These are phyloP conservation scores for Pseudochirops cupreus DNA, from an alignment of 2,797 vertebrate species.

Conservation along the genomic window DNA sequence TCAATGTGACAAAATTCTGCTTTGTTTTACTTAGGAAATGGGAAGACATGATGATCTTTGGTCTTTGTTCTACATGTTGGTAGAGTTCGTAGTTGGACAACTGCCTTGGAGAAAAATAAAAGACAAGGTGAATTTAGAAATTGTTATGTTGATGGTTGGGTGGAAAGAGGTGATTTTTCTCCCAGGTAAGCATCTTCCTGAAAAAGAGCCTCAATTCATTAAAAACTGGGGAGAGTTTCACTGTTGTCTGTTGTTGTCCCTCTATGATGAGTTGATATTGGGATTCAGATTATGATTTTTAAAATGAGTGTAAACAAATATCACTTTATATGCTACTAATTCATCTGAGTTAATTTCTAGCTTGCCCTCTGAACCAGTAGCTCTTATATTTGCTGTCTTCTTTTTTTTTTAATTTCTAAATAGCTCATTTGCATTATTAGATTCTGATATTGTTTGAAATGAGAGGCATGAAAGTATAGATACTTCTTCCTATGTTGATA, in stretches of 20 bases:
- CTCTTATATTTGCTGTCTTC: slow-evolving; percentile 37
- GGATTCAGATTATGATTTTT: slow-evolving; percentile 35
- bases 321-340: slow-evolving; percentile 44
- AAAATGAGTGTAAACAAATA: slow-evolving; percentile 40
- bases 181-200: slow-evolving; percentile 38
- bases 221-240: slow-evolving; percentile 53
- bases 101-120: slow-evolving; percentile 99
- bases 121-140: slow-evolving; percentile 92
- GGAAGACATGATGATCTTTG: slow-evolving; percentile 98
- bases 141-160: slow-evolving; percentile 44
- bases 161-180: slow-evolving; percentile 50
- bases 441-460: slow-evolving; percentile 52
- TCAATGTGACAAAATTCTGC: slow-evolving; percentile 67
- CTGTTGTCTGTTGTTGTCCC: slow-evolving; percentile 34
- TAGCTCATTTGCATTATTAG: slow-evolving; percentile 57
- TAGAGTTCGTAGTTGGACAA: slow-evolving; percentile 98
- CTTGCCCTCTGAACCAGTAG: not conserved
- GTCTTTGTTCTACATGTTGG: slow-evolving; percentile 99
- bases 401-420: not conserved
- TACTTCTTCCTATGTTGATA: slow-evolving; percentile 17
- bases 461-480: slow-evolving; percentile 17
- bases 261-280: slow-evolving; percentile 41
- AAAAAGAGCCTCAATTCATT: slow-evolving; percentile 57
- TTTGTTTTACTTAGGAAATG: slow-evolving; percentile 93
- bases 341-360: slow-evolving; percentile 52